Evolutionary conservation across 1,140 invertebrate genomes (phyloP).

Genomic region (Papilio aristodemus): DNA sequence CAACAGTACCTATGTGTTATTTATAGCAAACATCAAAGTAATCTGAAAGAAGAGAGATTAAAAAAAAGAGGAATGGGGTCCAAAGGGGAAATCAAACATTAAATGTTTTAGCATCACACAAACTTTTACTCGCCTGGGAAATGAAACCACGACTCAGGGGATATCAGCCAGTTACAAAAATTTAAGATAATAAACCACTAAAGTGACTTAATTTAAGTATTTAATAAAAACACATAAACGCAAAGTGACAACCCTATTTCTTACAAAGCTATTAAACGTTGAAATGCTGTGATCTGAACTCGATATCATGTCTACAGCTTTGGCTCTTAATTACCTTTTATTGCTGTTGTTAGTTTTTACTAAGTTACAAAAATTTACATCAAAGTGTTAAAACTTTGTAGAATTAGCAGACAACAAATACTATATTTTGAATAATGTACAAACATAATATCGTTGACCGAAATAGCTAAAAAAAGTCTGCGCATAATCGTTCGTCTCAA

Average conservation of each 20-base stretch:
- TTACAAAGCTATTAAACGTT: neutral
- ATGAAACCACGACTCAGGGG: neutral
- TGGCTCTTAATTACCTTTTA: conserved; percentile 14
- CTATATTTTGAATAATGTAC: neutral
- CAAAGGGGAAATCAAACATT: neutral
- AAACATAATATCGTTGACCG: too few relatives aligned
- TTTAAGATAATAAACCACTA: neutral
- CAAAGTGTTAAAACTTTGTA: conserved; percentile 9
- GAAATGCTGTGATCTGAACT: conserved; percentile 10
- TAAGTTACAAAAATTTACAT: conserved; percentile 9
- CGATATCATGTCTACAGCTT: conserved; percentile 1
- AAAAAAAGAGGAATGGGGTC: too few relatives aligned
- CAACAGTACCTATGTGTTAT: too few relatives aligned
- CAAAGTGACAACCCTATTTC: conserved; percentile 7
- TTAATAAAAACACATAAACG: neutral
- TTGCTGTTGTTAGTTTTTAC: conserved; percentile 13
- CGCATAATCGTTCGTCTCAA: too few relatives aligned
- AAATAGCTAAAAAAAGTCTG: too few relatives aligned
- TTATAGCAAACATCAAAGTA: too few relatives aligned
- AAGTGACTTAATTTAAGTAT: neutral
- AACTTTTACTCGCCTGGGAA: neutral
- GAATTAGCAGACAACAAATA: conserved; percentile 4
- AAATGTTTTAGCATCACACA: neutral
- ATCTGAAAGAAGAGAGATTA: too few relatives aligned
- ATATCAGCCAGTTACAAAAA: neutral